Base-by-base conservation (phyloP, 2,888 invertebrate species). In the Sicus ferrugineus region DNA sequence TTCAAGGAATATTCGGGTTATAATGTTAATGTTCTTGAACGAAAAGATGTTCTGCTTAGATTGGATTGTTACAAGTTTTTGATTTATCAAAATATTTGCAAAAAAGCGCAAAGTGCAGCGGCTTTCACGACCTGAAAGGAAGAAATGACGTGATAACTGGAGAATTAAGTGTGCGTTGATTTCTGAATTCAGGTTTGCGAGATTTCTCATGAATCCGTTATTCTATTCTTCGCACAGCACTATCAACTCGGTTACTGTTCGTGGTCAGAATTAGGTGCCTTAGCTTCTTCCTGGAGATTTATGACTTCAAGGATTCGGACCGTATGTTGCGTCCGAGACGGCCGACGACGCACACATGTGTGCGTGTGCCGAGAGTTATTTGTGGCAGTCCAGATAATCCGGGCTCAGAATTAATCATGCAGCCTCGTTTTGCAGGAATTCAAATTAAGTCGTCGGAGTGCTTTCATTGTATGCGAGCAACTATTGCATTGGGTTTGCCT, bases 321-420 rank as follows among this genome's bases (percentile, higher is more conserved):
- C n/a, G 14, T 34, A 34, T 34, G 34, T 34, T 1, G n/a, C n/a
- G n/a, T n/a, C n/a, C n/a, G n/a, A n/a, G n/a, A n/a, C n/a, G n/a
- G n/a, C n/a, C n/a, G n/a, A 9, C 11, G 6, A 9, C 16, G 63
- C 19, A 19, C 31, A 34, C 23, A 11, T 54, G 52, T 65, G 65
- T 54, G 23, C n/a, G 54, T n/a, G n/a, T 42, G 28, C 23, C 23
- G 26, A n/a, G 16, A 28, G 26, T 26, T 28, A 28, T 54, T 61
- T 38, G 14, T 64, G 54, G 46, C n/a, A n/a, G 2, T 52, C 14
- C 11, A 48, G 19, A 58, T 67, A 67, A 67, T 19, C 59, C 34
- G 19, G 34, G n/a, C 67, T 23, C 31, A 48, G 14, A 28, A 67
- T 59, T 67, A 59, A 67, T 67, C 48, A 67, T 59, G 30, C 28